These are phyloP conservation scores for Channa striata DNA, from an alignment of 2,797 vertebrate genomes.

Conservation along the genomic window DNA sequence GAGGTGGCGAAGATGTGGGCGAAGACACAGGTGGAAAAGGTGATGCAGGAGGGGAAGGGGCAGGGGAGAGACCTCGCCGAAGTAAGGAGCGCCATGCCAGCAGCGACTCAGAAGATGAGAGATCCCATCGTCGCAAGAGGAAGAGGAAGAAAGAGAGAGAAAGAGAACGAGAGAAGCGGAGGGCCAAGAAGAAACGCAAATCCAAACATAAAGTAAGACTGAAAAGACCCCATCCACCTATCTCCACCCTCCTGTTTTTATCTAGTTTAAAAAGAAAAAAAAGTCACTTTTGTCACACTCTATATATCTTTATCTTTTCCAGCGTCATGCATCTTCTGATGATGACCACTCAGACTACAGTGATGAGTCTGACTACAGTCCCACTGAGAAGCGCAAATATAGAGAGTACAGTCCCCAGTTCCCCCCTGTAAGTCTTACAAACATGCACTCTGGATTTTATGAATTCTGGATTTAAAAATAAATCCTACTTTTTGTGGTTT, in stretches of 20 bases:
- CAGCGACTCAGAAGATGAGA: conserved; percentile 88
- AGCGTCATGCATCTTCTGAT: conserved; percentile 95
- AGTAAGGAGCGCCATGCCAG: conserved; percentile 89
- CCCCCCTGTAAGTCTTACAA: conserved; percentile 85
- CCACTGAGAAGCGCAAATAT: conserved; percentile 91
- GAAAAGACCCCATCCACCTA: too few relatives aligned
- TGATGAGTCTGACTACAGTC: conserved; percentile 95
- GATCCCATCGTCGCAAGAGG: conserved; percentile 90
- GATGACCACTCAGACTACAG: conserved; percentile 95
- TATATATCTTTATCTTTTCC: conserved; percentile 15
- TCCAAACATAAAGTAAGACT: conserved; percentile 94
- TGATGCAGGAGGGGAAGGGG: conserved; percentile 62
- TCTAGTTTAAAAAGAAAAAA: neutral
- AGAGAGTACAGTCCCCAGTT: conserved; percentile 94
- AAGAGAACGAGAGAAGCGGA: conserved; percentile 92
- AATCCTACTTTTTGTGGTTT: too few relatives aligned
- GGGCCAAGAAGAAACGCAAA: conserved; percentile 94
- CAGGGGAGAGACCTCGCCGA: conserved; percentile 76
- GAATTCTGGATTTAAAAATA: too few relatives aligned
- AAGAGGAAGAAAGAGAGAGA: conserved; percentile 92
- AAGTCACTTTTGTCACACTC: neutral
- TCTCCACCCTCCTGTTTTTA: neutral
- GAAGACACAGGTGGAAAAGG: conserved; percentile 72
- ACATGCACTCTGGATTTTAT: too few relatives aligned
- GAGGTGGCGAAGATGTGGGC: conserved; percentile 74